Percentiles rank a stretch among this genome's conserved stretches.
Conservation (phyloP, 2,888 invertebrate genomes). For the Drepanosiphum platanoidis region DNA sequence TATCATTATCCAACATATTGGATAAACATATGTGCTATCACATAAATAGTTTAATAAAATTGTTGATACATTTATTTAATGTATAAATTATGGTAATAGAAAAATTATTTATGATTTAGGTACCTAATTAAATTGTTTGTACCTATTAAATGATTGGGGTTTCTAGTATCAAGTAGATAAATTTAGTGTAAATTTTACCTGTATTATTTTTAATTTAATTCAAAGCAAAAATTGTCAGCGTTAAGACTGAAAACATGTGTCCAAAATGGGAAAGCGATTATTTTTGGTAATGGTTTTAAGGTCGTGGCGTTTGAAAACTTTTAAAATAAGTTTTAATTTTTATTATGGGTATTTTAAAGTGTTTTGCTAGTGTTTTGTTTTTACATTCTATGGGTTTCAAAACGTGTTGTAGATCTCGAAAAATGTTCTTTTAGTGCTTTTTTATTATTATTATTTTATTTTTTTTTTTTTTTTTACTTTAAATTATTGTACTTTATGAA, state of each 20-base stretch:
- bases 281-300: constrained; percentile 52
- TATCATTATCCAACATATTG: background rate
- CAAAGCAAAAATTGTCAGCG: constrained; percentile 4
- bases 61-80: background rate
- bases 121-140: constrained; percentile 43
- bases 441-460: too few species aligned
- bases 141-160: constrained; percentile 22
- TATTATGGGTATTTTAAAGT: constrained; percentile 42
- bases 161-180: constrained; percentile 39
- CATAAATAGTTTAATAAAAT: background rate
- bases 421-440: constrained; percentile 20
- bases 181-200: constrained; percentile 42
- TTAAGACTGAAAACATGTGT: constrained; percentile 54
- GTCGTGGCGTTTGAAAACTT: constrained; percentile 31
- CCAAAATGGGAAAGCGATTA: constrained; percentile 34
- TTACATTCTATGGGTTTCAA: constrained; percentile 46
- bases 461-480: constrained; percentile 31
- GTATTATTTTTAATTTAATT: constrained; percentile 32
- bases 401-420: constrained; percentile 53
- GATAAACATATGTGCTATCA: background rate
- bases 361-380: constrained; percentile 45
- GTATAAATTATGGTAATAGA: constrained; percentile 68
- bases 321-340: constrained; percentile 32
- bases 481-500: constrained; percentile 11
- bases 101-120: constrained; percentile 31